Conservation (phyloP, 2,797 vertebrate genomes). For the Peromyscus melanophrys region DNA sequence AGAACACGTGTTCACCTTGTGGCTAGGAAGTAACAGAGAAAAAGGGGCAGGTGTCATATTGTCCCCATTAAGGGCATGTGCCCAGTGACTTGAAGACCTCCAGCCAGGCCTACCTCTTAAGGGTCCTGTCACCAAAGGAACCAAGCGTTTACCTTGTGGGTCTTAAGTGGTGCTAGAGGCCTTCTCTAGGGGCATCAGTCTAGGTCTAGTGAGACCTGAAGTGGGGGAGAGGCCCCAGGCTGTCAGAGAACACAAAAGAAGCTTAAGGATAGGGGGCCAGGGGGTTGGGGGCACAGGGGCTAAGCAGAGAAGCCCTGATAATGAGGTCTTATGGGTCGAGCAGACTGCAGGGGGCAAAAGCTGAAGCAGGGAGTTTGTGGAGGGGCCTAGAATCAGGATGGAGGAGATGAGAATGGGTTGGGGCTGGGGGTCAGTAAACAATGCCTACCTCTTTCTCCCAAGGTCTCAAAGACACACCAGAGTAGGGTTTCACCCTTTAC, state of each 20-base stretch:
- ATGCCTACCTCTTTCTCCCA: not conserved
- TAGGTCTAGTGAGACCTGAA: not conserved
- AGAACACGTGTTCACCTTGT: not conserved
- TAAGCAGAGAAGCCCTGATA: not conserved
- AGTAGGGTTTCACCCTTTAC: not conserved
- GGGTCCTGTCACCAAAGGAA: not conserved
- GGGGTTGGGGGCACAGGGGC: fast-evolving
- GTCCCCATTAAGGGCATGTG: not conserved
- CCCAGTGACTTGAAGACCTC: not conserved
- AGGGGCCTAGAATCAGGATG: fast-evolving
- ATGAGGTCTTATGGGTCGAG: not conserved
- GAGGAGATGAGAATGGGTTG: not conserved
- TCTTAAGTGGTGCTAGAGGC: not conserved
- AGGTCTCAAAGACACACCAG: not conserved
- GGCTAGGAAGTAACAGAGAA: not conserved
- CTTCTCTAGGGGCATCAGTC: not conserved
- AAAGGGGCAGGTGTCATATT: not conserved
- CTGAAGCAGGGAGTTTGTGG: not conserved
- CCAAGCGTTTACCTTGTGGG: not conserved
- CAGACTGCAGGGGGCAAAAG: not conserved
- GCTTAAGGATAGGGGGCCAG: not conserved
- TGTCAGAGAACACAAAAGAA: not conserved
- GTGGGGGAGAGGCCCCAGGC: not conserved
- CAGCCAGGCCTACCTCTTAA: not conserved
- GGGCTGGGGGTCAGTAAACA: not conserved